Evolutionary conservation across 2,888 invertebrate genomes (phyloP), one percentile per base, ranked within the genome.

Genomic region (Polietes domitor): DNA sequence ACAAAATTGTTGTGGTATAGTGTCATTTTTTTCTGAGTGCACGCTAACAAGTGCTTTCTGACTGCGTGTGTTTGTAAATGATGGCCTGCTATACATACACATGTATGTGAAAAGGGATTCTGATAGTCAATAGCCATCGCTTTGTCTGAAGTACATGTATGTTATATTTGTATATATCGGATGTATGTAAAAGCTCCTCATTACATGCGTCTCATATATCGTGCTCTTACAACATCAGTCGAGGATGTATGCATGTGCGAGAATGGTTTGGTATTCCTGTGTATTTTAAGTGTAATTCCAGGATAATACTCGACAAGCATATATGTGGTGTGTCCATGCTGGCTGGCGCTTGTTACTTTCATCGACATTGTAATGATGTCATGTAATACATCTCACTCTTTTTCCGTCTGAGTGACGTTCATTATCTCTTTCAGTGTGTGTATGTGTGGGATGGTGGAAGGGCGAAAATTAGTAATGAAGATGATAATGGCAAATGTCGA

Each of bases 271-370:
- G 65, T 72, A 65, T 75, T 65, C 55, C 74, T n/a, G 47, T 43
- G 79, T 79, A 37, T 37, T 37, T 37, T 37, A 37, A 37, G 10
- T 37, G 37, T 37, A 82, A 79, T 82, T 65, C 79, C 15, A 76
- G 82, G 75, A 76, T 82, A 79, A 82, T 82, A 24, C 58, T 63
- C 72, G 71, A 72, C 50, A 72, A 71, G 65, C 71, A 74, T 74
- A 32, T 10, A 26, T 55, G 74, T 26, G 28, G 28, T 47, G 47
- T n/a, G 15, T 47, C n/a, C n/a, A 10, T 41, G 41, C 10, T n/a
- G n/a, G n/a, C n/a, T n/a, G n/a, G 41, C 12, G 41, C 41, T 5
- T 41, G 41, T 47, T n/a, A 15, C n/a, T 47, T 47, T 47, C n/a
- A n/a, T n/a, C 12, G 47, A n/a, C n/a, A 41, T 47, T 47, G 47